phyloP scores from a whole-genome alignment of 1,140 invertebrate genomes.

The Aphaenogaster floridana region DNA sequence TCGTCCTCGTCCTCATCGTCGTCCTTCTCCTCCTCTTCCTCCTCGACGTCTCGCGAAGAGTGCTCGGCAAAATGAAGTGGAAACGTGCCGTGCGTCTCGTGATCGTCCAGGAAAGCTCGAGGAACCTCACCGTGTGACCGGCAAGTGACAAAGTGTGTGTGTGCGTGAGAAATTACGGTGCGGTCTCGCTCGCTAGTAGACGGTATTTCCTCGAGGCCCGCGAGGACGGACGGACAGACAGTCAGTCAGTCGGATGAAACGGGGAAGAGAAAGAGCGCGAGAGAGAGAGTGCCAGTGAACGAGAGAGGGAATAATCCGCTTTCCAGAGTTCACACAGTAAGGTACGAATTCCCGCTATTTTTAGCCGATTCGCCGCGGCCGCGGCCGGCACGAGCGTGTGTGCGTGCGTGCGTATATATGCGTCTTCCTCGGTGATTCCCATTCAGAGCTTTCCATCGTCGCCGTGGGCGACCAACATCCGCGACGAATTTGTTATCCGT shows the following conservation, averaged over 20 bases:
- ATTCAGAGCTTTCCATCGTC: conserved; percentile 73
- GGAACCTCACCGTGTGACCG: conserved; percentile 28
- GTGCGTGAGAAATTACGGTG: conserved; percentile 70
- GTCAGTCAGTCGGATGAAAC: conserved; percentile 16
- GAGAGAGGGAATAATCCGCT: conserved; percentile 78
- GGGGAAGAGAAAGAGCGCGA: conserved; percentile 15
- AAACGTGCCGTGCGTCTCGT: conserved; percentile 74
- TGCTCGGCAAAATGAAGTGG: conserved; percentile 83
- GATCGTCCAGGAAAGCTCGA: conserved; percentile 68
- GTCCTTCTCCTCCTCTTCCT: conserved; percentile 36
- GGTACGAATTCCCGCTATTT: conserved; percentile 82
- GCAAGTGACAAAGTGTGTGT: conserved; percentile 57
- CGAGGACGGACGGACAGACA: conserved; percentile 38
- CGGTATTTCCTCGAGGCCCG: conserved; percentile 42
- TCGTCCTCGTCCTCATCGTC: conserved; percentile 26
- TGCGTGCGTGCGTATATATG: not conserved
- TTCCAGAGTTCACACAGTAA: conserved; percentile 83
- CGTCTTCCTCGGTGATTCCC: conserved; percentile 67
- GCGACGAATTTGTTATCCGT: conserved; percentile 15
- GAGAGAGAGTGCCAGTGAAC: conserved; percentile 42
- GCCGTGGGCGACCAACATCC: conserved; percentile 32
- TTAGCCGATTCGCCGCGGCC: conserved; percentile 68
- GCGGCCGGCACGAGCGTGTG: not conserved
- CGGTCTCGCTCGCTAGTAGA: conserved; percentile 17
- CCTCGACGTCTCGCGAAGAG: conserved; percentile 65